Percentiles rank a stretch among this genome's conserved stretches.
These are phyloP conservation scores for Caenorhabditis sp. DNA, from an alignment of 2,888 invertebrate genomes.

Conservation along the genomic window DNA sequence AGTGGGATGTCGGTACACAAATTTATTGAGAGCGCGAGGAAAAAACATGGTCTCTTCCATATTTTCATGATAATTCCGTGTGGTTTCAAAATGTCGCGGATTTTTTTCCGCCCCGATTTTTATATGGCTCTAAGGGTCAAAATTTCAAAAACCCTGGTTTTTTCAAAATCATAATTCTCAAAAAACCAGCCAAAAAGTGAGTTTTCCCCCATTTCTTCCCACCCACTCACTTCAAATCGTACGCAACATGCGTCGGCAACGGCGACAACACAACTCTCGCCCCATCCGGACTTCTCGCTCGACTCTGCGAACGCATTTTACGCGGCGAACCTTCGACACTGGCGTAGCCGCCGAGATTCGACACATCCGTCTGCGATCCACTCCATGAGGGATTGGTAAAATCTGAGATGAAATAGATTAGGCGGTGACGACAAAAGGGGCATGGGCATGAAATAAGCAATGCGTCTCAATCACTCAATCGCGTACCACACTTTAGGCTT, in stretches of 20 bases:
- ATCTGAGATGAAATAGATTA: slow-evolving; percentile 24
- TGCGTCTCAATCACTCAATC: neutral
- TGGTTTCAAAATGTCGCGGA: no score
- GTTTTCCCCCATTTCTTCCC: no score
- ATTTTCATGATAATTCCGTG: no score
- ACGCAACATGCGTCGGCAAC: slow-evolving; percentile 72
- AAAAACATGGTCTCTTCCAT: no score
- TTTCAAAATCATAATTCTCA: neutral
- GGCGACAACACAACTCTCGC: slow-evolving; percentile 66
- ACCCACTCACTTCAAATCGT: slow-evolving; percentile 73
- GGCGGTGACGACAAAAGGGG: neutral
- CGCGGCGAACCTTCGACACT: slow-evolving; percentile 52
- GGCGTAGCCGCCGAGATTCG: slow-evolving; percentile 39
- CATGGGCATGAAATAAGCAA: no score
- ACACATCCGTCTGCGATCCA: slow-evolving; percentile 30
- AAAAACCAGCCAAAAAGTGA: neutral
- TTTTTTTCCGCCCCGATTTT: no score
- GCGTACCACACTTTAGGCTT: slow-evolving; percentile 7
- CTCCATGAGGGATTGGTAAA: slow-evolving; percentile 50
- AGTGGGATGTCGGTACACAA: no score
- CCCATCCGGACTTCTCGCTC: slow-evolving; percentile 49
- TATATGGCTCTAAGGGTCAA: no score
- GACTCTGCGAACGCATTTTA: slow-evolving; percentile 38
- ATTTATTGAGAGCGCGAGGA: no score
- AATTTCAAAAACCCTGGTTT: no score